phyloP scores from a whole-genome alignment of 2,888 invertebrate genomes.

The Glyphotaelius pellucidus region DNA sequence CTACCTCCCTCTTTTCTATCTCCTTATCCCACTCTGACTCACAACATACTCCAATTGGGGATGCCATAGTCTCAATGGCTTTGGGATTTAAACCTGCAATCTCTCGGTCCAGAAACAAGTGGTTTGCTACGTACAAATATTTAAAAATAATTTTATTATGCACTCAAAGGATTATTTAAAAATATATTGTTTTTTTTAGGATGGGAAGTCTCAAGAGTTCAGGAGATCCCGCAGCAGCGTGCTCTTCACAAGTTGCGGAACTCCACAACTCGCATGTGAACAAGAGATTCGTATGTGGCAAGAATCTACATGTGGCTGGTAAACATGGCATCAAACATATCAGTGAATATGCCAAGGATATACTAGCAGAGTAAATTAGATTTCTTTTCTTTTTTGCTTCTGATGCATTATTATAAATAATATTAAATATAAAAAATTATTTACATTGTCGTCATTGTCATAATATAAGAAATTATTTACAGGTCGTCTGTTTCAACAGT shows the following conservation, averaged over 20 bases:
- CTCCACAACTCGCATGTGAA: conserved; percentile 80
- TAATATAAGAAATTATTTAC: too few species aligned
- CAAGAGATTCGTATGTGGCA: conserved; percentile 70
- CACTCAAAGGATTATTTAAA: background rate
- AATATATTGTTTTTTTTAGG: conserved; percentile 71
- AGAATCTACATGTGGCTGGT: conserved; percentile 72
- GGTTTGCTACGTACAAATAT: background rate
- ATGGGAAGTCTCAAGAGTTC: conserved; percentile 75
- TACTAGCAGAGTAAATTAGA: conserved; percentile 22
- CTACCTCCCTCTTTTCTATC: too few species aligned
- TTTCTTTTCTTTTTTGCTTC: background rate
- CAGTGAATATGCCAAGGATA: conserved; percentile 47
- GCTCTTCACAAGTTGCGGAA: conserved; percentile 79
- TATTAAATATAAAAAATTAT: too few species aligned
- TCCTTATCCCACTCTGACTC: too few species aligned
- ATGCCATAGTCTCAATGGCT: too few species aligned
- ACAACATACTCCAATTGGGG: too few species aligned
- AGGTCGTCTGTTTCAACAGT: too few species aligned
- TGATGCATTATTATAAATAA: background rate
- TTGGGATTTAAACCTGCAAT: background rate
- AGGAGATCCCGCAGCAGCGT: conserved; percentile 81
- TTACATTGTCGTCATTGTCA: too few species aligned
- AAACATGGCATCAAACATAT: conserved; percentile 53
- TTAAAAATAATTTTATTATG: background rate
- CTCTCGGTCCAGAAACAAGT: background rate